Evolutionary conservation across 2,113 vertebrate species (phyloP).

Genomic region (Abramis brama): DNA sequence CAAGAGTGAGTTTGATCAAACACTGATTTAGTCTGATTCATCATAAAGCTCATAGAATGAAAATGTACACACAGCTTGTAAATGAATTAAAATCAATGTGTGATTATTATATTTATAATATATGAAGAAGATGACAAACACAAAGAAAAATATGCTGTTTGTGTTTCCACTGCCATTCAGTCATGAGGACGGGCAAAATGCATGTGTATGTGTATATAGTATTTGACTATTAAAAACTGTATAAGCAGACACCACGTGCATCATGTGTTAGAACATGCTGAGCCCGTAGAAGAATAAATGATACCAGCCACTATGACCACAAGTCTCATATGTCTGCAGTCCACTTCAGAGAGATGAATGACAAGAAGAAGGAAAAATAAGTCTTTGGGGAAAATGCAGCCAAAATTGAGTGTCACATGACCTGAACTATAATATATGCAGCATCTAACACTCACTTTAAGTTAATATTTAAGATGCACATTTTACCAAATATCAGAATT

Average conservation of each 20-base stretch:
- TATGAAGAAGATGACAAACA: background rate
- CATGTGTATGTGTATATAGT: background rate
- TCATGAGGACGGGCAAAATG: background rate
- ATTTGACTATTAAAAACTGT: background rate
- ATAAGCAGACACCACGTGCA: background rate
- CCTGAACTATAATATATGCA: no score
- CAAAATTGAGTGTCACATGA: no score
- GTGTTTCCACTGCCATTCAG: background rate
- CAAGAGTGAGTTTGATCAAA: background rate
- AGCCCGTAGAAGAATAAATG: background rate
- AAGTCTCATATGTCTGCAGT: background rate
- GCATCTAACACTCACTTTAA: no score
- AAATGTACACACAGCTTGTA: background rate
- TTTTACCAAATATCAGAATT: no score
- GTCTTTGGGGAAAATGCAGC: no score
- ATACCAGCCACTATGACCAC: background rate
- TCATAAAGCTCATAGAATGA: background rate
- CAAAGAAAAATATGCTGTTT: background rate
- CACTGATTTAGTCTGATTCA: background rate
- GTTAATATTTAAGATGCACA: no score
- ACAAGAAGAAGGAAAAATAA: no score
- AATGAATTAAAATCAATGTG: background rate
- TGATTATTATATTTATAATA: background rate
- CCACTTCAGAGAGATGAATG: no score
- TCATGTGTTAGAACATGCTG: background rate